A percentile compares a stretch with the other conserved stretches of the same genome.
phyloP scores from a whole-genome alignment of 1,140 invertebrate species.

The Pseudomyrmex cubaensis region DNA sequence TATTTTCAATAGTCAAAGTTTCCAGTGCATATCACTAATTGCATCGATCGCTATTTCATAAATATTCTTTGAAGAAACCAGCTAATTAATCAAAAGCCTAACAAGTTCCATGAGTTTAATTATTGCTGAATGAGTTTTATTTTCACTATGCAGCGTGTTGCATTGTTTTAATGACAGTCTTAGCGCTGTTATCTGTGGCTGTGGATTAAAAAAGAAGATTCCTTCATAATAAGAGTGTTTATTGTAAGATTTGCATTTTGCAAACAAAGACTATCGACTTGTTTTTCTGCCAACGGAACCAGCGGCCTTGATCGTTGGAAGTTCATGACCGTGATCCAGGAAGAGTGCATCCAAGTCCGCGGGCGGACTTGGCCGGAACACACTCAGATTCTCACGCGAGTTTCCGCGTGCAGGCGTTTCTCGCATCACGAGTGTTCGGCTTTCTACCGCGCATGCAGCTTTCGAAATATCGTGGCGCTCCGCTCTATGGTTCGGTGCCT shows the following conservation, averaged over 20 bases:
- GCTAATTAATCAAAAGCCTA: not conserved
- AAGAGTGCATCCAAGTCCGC: constrained; percentile 32
- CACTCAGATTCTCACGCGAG: constrained; percentile 67
- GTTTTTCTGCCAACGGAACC: constrained; percentile 1
- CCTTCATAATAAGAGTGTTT: not conserved
- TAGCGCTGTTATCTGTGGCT: not conserved
- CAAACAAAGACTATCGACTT: constrained; percentile 11
- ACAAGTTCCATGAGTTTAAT: not conserved
- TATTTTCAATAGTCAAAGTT: not conserved
- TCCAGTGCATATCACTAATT: constrained; percentile 5
- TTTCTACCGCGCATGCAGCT: constrained; percentile 52
- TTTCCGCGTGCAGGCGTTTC: constrained; percentile 60
- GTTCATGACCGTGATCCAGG: constrained; percentile 41
- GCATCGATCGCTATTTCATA: not conserved
- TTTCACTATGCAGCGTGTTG: not conserved
- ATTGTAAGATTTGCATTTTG: not conserved
- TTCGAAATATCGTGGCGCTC: constrained; percentile 72
- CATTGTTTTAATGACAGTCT: not conserved
- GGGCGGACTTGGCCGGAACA: constrained; percentile 38
- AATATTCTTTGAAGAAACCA: not conserved
- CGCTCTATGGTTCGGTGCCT: constrained; percentile 76
- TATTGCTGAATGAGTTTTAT: constrained; percentile 6
- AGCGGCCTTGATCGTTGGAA: constrained; percentile 55
- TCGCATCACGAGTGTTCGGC: constrained; percentile 24
- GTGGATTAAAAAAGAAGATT: not conserved